phyloP scores from a whole-genome alignment of 2,113 vertebrate species.

The Murina feae region DNA sequence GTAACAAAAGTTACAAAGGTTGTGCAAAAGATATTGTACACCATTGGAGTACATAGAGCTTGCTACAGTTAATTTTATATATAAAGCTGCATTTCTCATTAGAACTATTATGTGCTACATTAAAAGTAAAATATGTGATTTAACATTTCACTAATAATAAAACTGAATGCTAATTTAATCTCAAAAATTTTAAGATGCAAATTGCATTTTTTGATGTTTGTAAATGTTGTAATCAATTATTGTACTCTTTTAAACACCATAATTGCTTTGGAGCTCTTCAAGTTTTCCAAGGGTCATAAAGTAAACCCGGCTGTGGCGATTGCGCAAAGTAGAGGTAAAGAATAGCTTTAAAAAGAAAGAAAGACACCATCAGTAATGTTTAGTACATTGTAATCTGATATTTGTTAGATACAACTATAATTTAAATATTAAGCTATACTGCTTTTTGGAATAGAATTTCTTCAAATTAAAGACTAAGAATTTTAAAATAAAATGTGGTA shows the following conservation, averaged over 20 bases:
- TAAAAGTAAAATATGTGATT: constrained; percentile 65
- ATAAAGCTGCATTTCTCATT: constrained; percentile 68
- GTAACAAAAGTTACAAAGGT: constrained; percentile 65
- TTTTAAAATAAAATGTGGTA: constrained; percentile 20
- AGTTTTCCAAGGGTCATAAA: constrained; percentile 97
- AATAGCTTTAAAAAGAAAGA: constrained; percentile 85
- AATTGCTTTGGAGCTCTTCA: constrained; percentile 81
- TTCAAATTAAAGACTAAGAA: not conserved
- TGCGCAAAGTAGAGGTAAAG: constrained; percentile 88
- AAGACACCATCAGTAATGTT: constrained; percentile 53
- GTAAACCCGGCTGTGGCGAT: constrained; percentile 94
- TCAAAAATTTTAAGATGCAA: constrained; percentile 58
- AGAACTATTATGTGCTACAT: constrained; percentile 66
- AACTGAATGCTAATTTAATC: constrained; percentile 62
- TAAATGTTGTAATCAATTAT: constrained; percentile 61
- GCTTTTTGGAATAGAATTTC: not conserved
- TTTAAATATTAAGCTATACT: constrained; percentile 26
- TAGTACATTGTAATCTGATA: constrained; percentile 55
- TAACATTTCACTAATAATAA: constrained; percentile 62
- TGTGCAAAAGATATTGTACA: constrained; percentile 69
- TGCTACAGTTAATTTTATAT: constrained; percentile 66
- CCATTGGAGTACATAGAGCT: constrained; percentile 67
- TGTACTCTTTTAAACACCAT: constrained; percentile 59
- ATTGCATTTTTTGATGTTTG: constrained; percentile 61
- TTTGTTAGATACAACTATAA: constrained; percentile 42